These are phyloP conservation scores for Xanthorhoe designata DNA, from an alignment of 2,888 invertebrate genomes.

Conservation along the genomic window DNA sequence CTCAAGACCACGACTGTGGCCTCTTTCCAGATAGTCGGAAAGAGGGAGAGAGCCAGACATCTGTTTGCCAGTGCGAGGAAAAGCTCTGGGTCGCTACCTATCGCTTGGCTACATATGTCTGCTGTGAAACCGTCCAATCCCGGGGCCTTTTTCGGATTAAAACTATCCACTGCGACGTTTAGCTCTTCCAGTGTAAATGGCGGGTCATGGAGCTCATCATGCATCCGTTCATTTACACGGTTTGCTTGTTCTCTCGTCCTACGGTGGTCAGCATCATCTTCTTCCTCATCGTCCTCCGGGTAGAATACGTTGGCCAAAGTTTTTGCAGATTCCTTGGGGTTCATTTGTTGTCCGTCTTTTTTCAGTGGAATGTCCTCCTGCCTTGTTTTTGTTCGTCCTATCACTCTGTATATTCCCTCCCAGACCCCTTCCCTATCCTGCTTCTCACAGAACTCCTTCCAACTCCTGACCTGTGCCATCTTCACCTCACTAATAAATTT, in stretches of 20 bases:
- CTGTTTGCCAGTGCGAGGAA: too few relatives aligned
- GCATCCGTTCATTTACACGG: neutral
- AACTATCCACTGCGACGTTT: neutral
- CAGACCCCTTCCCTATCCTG: neutral
- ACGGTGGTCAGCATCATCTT: neutral
- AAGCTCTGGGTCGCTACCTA: too few relatives aligned
- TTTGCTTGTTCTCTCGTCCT: neutral
- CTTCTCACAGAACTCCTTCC: neutral
- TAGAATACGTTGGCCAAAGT: neutral
- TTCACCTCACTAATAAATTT: neutral
- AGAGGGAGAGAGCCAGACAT: too few relatives aligned
- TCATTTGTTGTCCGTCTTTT: neutral
- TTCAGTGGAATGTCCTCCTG: neutral
- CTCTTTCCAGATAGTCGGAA: too few relatives aligned
- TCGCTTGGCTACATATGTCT: too few relatives aligned
- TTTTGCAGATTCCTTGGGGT: neutral
- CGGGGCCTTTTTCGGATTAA: too few relatives aligned
- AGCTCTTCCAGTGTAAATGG: conserved; percentile 3
- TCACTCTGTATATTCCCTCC: neutral
- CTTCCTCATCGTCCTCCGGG: neutral
- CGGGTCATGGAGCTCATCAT: neutral
- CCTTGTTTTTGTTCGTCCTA: neutral
- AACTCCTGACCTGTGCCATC: neutral
- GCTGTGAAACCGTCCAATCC: too few relatives aligned
- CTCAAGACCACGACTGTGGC: too few relatives aligned